A percentile compares a stretch with the other conserved stretches of the same genome.
Conservation (phyloP, 1,140 invertebrate species). For the Lanistes nyassanus region DNA sequence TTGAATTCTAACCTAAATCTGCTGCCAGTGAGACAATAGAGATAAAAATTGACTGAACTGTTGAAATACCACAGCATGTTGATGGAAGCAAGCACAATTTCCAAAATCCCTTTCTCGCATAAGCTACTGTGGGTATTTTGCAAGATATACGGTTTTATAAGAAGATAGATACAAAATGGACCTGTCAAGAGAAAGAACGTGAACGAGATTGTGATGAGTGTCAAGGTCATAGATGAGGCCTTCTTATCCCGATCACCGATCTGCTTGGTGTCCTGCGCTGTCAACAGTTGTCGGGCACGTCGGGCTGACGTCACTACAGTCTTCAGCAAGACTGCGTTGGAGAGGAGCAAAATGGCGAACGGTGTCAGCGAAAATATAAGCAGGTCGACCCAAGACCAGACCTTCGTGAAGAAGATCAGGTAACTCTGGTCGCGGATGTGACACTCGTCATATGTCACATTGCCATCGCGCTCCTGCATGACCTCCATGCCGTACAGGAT, state of each 20-base stretch:
- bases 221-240: constrained; percentile 2
- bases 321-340: neutral
- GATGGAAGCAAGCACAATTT: neutral
- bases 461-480: too few species aligned
- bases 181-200: constrained; percentile 3
- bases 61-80: constrained; percentile 3
- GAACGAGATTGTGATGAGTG: neutral
- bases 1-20: constrained; percentile 4
- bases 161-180: neutral
- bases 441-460: too few species aligned
- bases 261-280: neutral
- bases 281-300: neutral
- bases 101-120: neutral
- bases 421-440: neutral
- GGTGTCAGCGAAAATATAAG: neutral
- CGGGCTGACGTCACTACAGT: neutral
- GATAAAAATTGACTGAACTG: constrained; percentile 11
- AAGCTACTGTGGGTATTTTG: too few species aligned
- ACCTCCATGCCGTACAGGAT: too few species aligned
- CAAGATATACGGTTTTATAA: neutral
- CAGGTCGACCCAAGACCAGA: constrained; percentile 11
- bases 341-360: neutral
- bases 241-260: neutral
- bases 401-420: neutral
- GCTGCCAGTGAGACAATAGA: constrained; percentile 1